Evolutionary conservation across 1,140 invertebrate genomes (phyloP).

Genomic region (Artemia franciscana): DNA sequence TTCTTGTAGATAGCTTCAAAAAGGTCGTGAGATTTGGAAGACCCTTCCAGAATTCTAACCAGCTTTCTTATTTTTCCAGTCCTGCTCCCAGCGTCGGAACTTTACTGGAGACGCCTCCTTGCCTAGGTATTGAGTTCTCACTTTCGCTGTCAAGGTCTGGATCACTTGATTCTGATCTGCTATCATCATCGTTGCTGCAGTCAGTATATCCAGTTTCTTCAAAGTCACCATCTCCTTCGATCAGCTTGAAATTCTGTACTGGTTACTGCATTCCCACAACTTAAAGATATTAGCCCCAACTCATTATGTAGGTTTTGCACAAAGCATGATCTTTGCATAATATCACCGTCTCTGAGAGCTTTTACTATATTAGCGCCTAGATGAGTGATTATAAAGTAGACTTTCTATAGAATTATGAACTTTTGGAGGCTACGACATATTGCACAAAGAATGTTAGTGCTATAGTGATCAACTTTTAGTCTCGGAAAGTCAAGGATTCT

Average conservation of each 20-base stretch:
- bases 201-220: background rate
- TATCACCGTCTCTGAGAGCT: background rate
- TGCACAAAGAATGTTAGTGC: background rate
- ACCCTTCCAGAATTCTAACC: background rate
- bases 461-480: background rate
- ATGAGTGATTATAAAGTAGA: background rate
- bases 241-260: background rate
- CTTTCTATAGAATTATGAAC: background rate
- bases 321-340: background rate
- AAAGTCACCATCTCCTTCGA: background rate
- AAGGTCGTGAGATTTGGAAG: background rate
- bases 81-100: background rate
- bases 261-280: background rate
- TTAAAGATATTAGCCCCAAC: background rate
- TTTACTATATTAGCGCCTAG: background rate
- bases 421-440: background rate
- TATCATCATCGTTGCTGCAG: background rate
- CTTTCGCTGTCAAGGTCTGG: background rate
- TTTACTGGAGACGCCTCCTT: background rate
- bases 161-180: background rate
- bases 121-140: background rate
- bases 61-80: background rate
- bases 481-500: background rate
- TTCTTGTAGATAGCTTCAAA: background rate
- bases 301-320: background rate